Percentiles rank a stretch among this genome's conserved stretches.
phyloP scores from a whole-genome alignment of 2,797 vertebrate species.

The Ispidina lecontei region DNA sequence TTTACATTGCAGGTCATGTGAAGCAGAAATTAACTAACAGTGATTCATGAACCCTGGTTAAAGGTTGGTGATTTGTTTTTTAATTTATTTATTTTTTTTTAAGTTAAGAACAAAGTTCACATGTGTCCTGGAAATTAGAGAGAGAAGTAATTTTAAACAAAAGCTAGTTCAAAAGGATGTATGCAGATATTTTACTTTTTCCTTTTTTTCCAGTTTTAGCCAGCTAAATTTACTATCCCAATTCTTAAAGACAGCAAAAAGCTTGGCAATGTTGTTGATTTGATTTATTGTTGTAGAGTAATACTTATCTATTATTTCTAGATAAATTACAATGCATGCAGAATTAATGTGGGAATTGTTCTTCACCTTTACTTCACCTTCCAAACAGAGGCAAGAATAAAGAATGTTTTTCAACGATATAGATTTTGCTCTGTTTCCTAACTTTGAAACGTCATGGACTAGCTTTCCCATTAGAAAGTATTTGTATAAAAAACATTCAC shows the following conservation, averaged over 20 bases:
- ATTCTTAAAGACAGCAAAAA: not conserved
- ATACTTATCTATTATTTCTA: not conserved
- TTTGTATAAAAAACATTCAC: not conserved
- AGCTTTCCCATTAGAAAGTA: not conserved
- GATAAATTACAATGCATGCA: not conserved
- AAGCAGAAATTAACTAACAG: conserved; percentile 2
- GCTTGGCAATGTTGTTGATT: not conserved
- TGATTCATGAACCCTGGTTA: not conserved
- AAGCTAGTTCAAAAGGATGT: not conserved
- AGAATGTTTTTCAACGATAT: not conserved
- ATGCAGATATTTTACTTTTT: not conserved
- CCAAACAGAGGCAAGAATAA: not conserved
- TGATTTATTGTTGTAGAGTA: not conserved
- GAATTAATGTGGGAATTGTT: not conserved
- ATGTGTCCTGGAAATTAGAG: not conserved
- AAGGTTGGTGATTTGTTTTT: not conserved
- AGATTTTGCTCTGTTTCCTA: not conserved
- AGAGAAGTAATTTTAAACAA: not conserved
- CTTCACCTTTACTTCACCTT: not conserved
- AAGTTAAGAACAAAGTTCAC: conserved; percentile 5
- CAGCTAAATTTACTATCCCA: not conserved
- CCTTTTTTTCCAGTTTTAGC: not conserved
- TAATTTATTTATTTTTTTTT: not conserved
- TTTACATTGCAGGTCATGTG: not conserved
- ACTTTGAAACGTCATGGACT: not conserved